Conservation (phyloP, 2,797 vertebrate genomes). For the Anas acuta region DNA sequence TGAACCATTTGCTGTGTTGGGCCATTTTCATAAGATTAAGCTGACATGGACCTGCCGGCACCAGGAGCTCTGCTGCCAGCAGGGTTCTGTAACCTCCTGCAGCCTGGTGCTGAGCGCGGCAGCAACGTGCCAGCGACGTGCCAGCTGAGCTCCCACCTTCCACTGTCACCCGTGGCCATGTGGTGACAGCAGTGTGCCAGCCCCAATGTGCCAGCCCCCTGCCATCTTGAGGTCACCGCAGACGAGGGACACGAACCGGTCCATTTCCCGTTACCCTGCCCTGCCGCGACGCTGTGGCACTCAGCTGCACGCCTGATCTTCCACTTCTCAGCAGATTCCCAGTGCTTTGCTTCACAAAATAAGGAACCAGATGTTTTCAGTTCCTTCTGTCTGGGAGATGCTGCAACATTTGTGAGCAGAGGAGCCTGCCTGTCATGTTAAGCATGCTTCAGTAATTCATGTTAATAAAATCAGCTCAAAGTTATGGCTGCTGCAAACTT, state of each 20-base stretch:
- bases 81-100: background rate
- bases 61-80: background rate
- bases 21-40: background rate
- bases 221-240: background rate
- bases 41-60: background rate
- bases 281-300: rapidly evolving
- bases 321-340: background rate
- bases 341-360: background rate
- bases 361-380: slow-evolving; percentile 27
- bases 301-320: rapidly evolving
- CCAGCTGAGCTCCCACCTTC: background rate
- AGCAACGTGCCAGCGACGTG: background rate
- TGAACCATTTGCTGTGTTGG: background rate
- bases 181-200: background rate
- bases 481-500: background rate
- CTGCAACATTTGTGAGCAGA: background rate
- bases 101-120: background rate
- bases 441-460: background rate
- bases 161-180: background rate
- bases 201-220: background rate
- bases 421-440: background rate
- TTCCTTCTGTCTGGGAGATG: background rate
- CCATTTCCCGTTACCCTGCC: background rate
- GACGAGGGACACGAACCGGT: background rate
- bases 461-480: background rate